These are phyloP conservation scores for Sapajus apella DNA, from an alignment of 2,113 vertebrate species.

Conservation along the genomic window DNA sequence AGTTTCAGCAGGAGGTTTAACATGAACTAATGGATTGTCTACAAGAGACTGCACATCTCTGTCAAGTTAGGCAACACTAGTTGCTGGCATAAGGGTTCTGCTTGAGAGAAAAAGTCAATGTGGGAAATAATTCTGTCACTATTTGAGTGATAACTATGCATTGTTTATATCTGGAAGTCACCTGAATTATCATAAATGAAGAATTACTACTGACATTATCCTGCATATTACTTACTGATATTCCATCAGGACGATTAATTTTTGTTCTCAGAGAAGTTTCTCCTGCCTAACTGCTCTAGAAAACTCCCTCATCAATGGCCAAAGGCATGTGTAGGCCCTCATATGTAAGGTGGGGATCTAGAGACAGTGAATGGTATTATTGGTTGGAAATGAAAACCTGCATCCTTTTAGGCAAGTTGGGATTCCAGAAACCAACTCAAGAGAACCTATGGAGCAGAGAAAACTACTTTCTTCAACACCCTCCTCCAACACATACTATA, in stretches of 20 bases:
- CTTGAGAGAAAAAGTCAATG: not conserved
- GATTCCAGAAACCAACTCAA: not conserved
- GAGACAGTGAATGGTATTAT: not conserved
- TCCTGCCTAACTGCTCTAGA: not conserved
- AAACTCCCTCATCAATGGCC: not conserved
- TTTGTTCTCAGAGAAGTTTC: not conserved
- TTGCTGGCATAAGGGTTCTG: fast-evolving
- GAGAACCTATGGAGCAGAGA: too few species aligned
- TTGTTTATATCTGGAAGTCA: not conserved
- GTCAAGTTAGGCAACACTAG: too few species aligned
- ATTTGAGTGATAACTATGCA: not conserved
- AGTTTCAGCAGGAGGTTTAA: not conserved
- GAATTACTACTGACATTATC: not conserved
- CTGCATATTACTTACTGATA: not conserved
- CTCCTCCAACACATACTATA: not conserved
- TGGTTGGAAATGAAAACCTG: not conserved
- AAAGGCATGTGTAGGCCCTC: not conserved
- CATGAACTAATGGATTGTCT: not conserved
- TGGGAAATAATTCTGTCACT: fast-evolving
- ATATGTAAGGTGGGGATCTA: fast-evolving
- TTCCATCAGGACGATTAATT: not conserved
- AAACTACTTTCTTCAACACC: not conserved
- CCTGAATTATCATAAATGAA: not conserved
- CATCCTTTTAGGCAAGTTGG: not conserved
- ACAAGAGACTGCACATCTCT: not conserved